Base-by-base conservation (phyloP, 1,140 invertebrate species). In the Stegodyphus dumicola region DNA sequence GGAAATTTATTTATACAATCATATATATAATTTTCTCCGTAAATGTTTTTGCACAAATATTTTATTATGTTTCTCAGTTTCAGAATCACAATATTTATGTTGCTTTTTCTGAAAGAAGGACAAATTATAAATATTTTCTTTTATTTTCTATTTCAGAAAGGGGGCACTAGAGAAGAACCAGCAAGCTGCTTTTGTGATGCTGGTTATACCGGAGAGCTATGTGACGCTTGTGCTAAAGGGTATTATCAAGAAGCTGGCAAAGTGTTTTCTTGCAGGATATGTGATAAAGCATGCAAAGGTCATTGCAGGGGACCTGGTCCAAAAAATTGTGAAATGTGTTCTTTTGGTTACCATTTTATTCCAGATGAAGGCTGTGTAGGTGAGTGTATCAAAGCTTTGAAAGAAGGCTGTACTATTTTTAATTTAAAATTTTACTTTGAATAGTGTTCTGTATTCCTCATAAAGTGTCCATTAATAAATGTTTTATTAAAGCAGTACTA, bases 81-180 rank as follows among this genome's bases (percentile, higher is more conserved):
- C 11, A 15, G 17, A 67, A 67, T 15, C 2, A 67, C 1, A 15
- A 7, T 15, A 2, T 11, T 2, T 2, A 11, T 11, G 15, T 60
- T 60, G 15, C 56, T 11, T 60, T 11, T 60, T 60, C 15, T 11
- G 56, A 60, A 60, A 15, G 9, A 67, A 67, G 17, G 7, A 7
- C 0, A 17, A 67, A 67, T 15, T 67, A 18, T 67, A 15, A 67
- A 2, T n/a, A 67, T 67, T 9, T 67, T 15, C 17, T 67, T 67
- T n/a, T n/a, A 67, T 67, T 67, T 67, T 67, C 13, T 67, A 75
- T 75, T 89, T 88, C 85, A 94, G 92, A 98, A 98, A 51, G 93
- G 94, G 88, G 98, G 98, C 2, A 98, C 96, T 0, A 92, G 97
- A 66, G 96, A 96, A 91, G 98, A 98, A 10, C 97, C 95, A 90